These are phyloP conservation scores for Autographa gamma DNA, from an alignment of 2,888 invertebrate genomes.

Conservation along the genomic window DNA sequence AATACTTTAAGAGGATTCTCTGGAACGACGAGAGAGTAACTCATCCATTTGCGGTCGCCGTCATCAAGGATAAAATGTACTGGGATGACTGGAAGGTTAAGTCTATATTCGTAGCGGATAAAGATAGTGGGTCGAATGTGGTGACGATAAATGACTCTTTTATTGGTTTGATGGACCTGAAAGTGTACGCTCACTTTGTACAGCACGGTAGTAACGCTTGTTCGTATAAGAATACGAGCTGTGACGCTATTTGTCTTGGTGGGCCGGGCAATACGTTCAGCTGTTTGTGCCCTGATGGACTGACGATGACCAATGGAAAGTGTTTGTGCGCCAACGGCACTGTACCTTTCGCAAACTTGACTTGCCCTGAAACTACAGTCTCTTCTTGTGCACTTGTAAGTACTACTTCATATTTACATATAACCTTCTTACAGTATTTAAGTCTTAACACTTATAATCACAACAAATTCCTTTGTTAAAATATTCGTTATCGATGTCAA, in stretches of 20 bases:
- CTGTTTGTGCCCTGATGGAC: slow-evolving; percentile 95
- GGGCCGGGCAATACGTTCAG: slow-evolving; percentile 91
- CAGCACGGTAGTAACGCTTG: slow-evolving; percentile 94
- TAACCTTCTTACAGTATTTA: not conserved
- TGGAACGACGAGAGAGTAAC: slow-evolving; percentile 91
- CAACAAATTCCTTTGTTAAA: slow-evolving; percentile 15
- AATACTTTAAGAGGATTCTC: slow-evolving; percentile 91
- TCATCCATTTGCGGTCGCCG: slow-evolving; percentile 96
- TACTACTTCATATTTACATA: slow-evolving; percentile 37
- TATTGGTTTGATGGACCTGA: slow-evolving; percentile 94
- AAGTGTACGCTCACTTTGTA: slow-evolving; percentile 92
- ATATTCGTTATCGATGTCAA: not conserved
- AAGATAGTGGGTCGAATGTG: slow-evolving; percentile 91
- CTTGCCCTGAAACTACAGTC: slow-evolving; percentile 90
- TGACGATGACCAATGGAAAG: slow-evolving; percentile 86
- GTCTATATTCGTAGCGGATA: slow-evolving; percentile 94
- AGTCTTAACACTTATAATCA: not conserved
- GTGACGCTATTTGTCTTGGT: slow-evolving; percentile 94
- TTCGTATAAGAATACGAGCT: slow-evolving; percentile 88
- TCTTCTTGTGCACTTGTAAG: slow-evolving; percentile 88
- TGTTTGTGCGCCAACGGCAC: slow-evolving; percentile 94
- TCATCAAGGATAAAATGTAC: slow-evolving; percentile 95
- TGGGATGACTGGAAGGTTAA: slow-evolving; percentile 97
- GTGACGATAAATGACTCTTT: slow-evolving; percentile 90
- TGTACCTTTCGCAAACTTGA: slow-evolving; percentile 90